Evolutionary conservation across 2,888 invertebrate species (phyloP).

Genomic region (Teinopalpus imperialis): DNA sequence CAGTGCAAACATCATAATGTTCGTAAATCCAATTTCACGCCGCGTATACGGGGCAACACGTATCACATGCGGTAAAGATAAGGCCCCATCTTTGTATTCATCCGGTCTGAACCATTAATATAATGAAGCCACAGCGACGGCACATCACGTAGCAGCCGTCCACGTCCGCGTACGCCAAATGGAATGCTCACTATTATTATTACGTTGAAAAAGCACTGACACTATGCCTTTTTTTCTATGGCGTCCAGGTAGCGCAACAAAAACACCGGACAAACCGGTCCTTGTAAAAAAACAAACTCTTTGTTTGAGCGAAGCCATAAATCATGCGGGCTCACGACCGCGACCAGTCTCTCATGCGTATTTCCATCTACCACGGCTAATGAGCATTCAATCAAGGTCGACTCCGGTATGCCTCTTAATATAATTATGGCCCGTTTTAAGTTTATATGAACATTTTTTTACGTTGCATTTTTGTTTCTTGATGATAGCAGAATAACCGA

Average conservation of each 20-base stretch:
- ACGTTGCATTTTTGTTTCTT: neutral
- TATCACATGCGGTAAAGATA: conserved; percentile 66
- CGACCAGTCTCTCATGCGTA: conserved; percentile 55
- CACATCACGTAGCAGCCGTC: conserved; percentile 68
- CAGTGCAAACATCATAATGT: too few relatives aligned
- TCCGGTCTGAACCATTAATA: conserved; percentile 75
- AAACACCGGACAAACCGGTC: conserved; percentile 68
- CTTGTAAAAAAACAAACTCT: conserved; percentile 54
- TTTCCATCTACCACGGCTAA: conserved; percentile 42
- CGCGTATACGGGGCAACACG: conserved; percentile 54
- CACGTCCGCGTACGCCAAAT: conserved; percentile 76
- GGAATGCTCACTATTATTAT: conserved; percentile 79
- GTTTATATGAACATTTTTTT: conserved; percentile 26
- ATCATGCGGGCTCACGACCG: conserved; percentile 74
- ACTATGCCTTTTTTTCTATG: conserved; percentile 65
- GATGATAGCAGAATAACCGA: conserved; percentile 2
- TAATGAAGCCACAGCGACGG: conserved; percentile 74
- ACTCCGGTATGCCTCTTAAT: conserved; percentile 50
- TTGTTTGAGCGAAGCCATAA: conserved; percentile 70
- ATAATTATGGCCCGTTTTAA: conserved; percentile 46
- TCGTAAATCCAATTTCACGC: conserved; percentile 44
- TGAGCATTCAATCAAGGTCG: conserved; percentile 33
- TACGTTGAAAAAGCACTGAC: conserved; percentile 68
- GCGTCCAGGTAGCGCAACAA: conserved; percentile 74
- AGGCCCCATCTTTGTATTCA: conserved; percentile 75